Base-by-base conservation (phyloP, 2,888 invertebrate genomes). In the Carterocephalus palaemon region DNA sequence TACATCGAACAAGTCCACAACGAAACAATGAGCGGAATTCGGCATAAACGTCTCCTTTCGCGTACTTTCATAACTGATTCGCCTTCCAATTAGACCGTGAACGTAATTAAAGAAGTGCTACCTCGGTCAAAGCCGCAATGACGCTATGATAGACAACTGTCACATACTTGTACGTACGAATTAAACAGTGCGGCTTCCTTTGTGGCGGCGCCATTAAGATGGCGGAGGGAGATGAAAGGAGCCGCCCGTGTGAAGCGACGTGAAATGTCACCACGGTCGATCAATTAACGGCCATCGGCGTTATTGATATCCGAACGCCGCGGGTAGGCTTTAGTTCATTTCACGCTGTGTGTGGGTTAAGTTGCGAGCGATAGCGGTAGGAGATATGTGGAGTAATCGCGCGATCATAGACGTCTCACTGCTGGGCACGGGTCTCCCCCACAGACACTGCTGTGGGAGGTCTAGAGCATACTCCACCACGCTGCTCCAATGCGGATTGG, bases 221-320 rank as follows among this genome's bases (percentile, higher is more conserved):
- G 77, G 73, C 75, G 64, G 66, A n/a, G n/a, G 40, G 24, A 40
- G 63, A 71, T 80, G 79, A 85, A 83, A 85, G 64, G 57, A 16
- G 67, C 81, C 81, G 82, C 73, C 48, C 61, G 74, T 70, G 73
- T 74, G 75, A 71, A 67, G 67, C 70, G 62, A 67, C 74, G 57
- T 70, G 70, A 84, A 85, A 86, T 86, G 84, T 86, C 85, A 84
- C 84, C 84, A 75, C 75, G 76, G 73, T 76, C 73, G 64, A 75
- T 77, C 79, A 81, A 83, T 84, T 84, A 84, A 76, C 73, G 64
- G 70, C 31, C 70, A 62, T 42, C 42, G 66, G 65, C 63, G 62
- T 73, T 73, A 77, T 79, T 77, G 80, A 81, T 79, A 82, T 76
- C 75, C 68, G 54, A 68, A 70, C 62, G 59, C 51, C 60, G 45